Base-by-base conservation (phyloP, 1,140 invertebrate species). In the Riptortus pedestris region DNA sequence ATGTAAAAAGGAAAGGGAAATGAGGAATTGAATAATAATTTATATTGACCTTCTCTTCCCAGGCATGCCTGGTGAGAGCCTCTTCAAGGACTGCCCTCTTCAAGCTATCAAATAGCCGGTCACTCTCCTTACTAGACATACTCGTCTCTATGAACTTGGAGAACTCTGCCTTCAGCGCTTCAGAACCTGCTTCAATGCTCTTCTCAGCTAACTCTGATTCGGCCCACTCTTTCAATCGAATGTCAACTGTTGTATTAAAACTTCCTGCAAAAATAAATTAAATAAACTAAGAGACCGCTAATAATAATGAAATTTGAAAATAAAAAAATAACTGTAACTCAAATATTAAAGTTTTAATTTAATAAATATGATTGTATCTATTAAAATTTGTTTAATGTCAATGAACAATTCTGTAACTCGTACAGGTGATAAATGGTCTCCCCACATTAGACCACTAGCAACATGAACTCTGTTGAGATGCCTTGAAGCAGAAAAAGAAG, bases 231-330 rank as follows among this genome's bases (percentile, higher is more conserved):
- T 91, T 87, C 14, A 99, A 75, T 73, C 93, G 93, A 65, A 99
- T 99, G 75, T 99, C 96, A 16, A 97, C 90, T 47, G 88, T 84
- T 7, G 96, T 98, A 73, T 98, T 98, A 74, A 98, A 99, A 22
- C 87, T 91, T 70, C 89, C 91, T 86, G 71, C 0, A 73, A 71
- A 70, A 29, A 66, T 31, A 16, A 38, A 38, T 38, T 38, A n/a
- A n/a, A n/a, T n/a, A n/a, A n/a, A n/a, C n/a, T 64, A 2, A 65
- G 48, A 66, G 66, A 65, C 67, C n/a, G n/a, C n/a, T 11, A 43
- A 11, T 43, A 11, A 43, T 11, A 43, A 43, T 11, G 11, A 11
- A 43, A 11, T 43, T 43, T 9, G 11, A 11, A n/a, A 43, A 43
- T n/a, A 43, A 11, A 43, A n/a, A 43, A 43, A 11, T 43, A 11